A percentile compares a stretch with the other conserved stretches of the same genome.
Evolutionary conservation across 2,797 vertebrate genomes (phyloP).

Genomic region (Sebastes flavidus): DNA sequence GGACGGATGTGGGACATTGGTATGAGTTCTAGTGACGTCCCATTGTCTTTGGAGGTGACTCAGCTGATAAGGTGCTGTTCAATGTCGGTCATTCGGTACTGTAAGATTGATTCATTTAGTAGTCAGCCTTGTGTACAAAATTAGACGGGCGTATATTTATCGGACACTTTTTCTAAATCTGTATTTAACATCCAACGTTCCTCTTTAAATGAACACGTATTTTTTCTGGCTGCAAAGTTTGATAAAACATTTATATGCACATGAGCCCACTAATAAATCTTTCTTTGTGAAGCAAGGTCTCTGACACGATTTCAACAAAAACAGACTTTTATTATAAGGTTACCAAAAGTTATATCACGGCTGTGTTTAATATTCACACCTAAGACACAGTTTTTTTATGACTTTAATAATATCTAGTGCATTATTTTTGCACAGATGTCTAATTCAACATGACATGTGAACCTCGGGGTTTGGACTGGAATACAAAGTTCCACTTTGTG

Average conservation of each 20-base stretch:
- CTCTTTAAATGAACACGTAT: neutral
- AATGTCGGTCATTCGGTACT: neutral
- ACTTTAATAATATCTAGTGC: neutral
- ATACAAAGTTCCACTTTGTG: neutral
- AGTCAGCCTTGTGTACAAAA: neutral
- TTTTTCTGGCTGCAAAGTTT: neutral
- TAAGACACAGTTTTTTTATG: neutral
- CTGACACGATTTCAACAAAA: neutral
- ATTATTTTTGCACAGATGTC: neutral
- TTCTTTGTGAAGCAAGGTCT: neutral
- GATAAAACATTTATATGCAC: neutral
- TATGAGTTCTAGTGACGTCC: neutral
- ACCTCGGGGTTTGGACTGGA: neutral
- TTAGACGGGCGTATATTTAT: neutral
- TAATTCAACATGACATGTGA: neutral
- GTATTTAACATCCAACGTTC: neutral
- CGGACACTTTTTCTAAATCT: neutral
- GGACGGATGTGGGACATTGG: neutral
- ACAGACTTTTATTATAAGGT: neutral
- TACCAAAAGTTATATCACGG: neutral
- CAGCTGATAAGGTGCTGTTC: conserved; percentile 17
- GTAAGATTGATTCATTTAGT: neutral
- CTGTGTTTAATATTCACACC: neutral
- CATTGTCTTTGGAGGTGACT: conserved; percentile 1
- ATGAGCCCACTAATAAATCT: neutral